Conservation (phyloP, 2,113 vertebrate species). For the Pyrgilauda ruficollis region DNA sequence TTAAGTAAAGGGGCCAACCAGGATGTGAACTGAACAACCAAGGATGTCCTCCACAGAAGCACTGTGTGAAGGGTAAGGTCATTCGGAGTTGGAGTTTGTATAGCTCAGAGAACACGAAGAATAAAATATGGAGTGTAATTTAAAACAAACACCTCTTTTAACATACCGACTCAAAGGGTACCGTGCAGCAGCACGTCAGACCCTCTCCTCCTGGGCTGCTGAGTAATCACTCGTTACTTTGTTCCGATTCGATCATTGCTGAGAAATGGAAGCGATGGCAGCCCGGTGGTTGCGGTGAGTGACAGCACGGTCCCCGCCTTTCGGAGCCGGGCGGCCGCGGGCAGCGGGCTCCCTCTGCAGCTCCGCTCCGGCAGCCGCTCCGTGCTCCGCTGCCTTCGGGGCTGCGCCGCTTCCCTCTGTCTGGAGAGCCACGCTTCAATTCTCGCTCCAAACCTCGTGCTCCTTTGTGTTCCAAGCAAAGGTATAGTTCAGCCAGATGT, state of each 20-base stretch:
- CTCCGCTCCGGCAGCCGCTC: background rate
- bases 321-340: background rate
- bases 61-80: background rate
- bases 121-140: background rate
- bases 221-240: background rate
- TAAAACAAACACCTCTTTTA: background rate
- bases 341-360: constrained; percentile 1
- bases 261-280: background rate
- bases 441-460: fast-evolving
- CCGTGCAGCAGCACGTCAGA: background rate
- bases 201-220: background rate
- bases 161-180: fast-evolving
- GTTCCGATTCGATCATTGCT: background rate
- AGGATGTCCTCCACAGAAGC: background rate
- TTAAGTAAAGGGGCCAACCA: background rate
- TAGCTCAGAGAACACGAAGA: background rate
- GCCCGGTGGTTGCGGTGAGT: background rate
- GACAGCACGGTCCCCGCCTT: background rate
- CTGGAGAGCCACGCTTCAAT: fast-evolving
- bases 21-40: background rate
- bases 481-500: background rate
- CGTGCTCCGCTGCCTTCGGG: fast-evolving
- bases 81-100: background rate
- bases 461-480: background rate
- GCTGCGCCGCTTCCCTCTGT: fast-evolving